A percentile compares a stretch with the other conserved stretches of the same genome.
phyloP scores from a whole-genome alignment of 1,140 invertebrate genomes.

The Drosophila pandora region DNA sequence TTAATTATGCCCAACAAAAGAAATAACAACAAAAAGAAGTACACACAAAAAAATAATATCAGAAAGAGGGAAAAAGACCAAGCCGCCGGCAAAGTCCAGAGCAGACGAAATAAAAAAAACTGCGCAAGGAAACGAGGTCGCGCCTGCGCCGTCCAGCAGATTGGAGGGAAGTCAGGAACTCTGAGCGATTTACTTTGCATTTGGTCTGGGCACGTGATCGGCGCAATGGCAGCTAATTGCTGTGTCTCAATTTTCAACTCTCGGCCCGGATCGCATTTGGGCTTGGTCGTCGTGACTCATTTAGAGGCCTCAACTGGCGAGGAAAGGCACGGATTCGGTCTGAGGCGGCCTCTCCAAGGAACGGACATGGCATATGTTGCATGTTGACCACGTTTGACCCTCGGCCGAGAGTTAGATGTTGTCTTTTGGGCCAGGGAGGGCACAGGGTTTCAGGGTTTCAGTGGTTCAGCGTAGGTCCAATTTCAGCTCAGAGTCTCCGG shows the following conservation, averaged over 20 bases:
- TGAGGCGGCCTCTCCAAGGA: constrained; percentile 30
- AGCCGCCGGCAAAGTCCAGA: constrained; percentile 26
- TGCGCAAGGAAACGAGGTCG: constrained; percentile 55
- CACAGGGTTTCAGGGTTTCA: constrained; percentile 25
- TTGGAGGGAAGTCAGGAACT: constrained; percentile 1
- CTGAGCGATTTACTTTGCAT: constrained; percentile 17
- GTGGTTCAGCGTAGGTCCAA: constrained; percentile 15
- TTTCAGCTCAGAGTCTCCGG: constrained; percentile 15
- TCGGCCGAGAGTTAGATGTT: constrained; percentile 20
- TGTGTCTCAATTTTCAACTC: constrained; percentile 63
- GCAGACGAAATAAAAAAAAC: constrained; percentile 10
- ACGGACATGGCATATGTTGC: constrained; percentile 52
- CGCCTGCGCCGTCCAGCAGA: constrained; percentile 49
- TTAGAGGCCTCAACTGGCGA: constrained; percentile 19
- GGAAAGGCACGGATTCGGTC: constrained; percentile 16
- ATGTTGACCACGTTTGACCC: constrained; percentile 51
- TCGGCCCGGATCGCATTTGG: constrained; percentile 30
- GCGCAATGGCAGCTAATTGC: constrained; percentile 63
- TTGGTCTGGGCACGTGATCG: constrained; percentile 41
- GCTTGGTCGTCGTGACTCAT: constrained; percentile 62
- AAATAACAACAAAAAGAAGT: constrained; percentile 18
- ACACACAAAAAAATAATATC: constrained; percentile 8
- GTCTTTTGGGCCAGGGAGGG: constrained; percentile 21
- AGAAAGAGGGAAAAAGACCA: constrained; percentile 2
- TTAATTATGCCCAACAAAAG: constrained; percentile 65